Base-by-base conservation (phyloP, 2,797 vertebrate genomes). In the Anguilla pacifica region DNA sequence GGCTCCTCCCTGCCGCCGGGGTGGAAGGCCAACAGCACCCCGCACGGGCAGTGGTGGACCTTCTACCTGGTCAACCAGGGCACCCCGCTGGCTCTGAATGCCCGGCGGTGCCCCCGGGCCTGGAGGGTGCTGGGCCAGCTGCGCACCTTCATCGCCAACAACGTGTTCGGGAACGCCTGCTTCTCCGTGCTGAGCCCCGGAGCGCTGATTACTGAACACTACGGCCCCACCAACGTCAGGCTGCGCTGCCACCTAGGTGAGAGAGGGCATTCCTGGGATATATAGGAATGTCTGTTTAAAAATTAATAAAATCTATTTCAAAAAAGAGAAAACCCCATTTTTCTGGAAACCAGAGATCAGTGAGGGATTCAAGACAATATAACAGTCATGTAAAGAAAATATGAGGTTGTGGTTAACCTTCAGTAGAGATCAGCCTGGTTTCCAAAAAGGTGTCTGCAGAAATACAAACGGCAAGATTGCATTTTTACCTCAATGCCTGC, bases 41-140 rank as follows among this genome's bases (percentile, higher is more conserved):
- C 98, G 59, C 97, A 97, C 0, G 98, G 98, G 51, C 97, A 98
- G 91, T 99, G 98, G 98, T 97, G 98, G 96, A 99, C 98, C 93
- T 99, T 98, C 94, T 97, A 98, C 93, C 94, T 99, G 95, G 97
- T 99, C 92, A 99, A 97, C 94, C 98, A 98, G 96, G 99, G 99
- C 90, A 96, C 97, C 49, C 97, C 97, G 0, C 94, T 99, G 92
- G 97, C 97, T 87, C 95, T 97, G 83, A 99, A 99, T 89, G 99
- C 98, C 93, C 95, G 98, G 92, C 96, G 97, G 86, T 99, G 99
- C 94, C 98, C 98, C 39, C 96, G 98, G 89, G 97, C 98, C 31
- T 99, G 98, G 97, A 96, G 99, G 92, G 96, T 99, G 87, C 97
- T 99, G 22, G 97, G 98, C 81, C 98, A 97, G 93, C 97, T 99